Evolutionary conservation across 2,888 invertebrate genomes (phyloP), one percentile per base, ranked within the genome.

Genomic region (Helobdella robusta): DNA sequence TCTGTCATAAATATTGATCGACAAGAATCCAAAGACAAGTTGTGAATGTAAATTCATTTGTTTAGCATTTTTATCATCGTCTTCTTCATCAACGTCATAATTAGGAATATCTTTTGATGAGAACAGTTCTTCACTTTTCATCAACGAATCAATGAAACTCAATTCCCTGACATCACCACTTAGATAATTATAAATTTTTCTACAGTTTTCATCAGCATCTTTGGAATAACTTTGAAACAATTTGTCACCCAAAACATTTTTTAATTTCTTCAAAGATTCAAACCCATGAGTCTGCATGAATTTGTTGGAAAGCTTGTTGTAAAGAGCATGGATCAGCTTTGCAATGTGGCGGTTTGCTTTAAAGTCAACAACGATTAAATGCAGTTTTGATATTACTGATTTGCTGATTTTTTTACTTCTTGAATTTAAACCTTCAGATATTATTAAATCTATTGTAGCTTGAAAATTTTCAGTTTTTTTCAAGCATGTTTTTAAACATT

Each of bases 221-320:
- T 20, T 15, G 46, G 50, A 62, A 48, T 50, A 62, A 18, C 28
- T 18, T 2, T n/a, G 34, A 46, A 48, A 62, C 28, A 50, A 40
- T 4, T 46, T 34, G n/a, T 62, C 62, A 62, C 34, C 50, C 11
- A 48, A 48, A 18, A 1, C 32, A 2, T 50, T 62, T 18, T 50
- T 46, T 3, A 62, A 32, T 8, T 62, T 62, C 32, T 50, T 62
- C 30, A 62, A 20, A 20, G 62, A 30, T 6, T 46, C 28, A 18
- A 62, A 50, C 8, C 32, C 62, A 18, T 15, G 23, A 2, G 46
- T 8, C 23, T 62, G 62, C 32, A 50, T n/a, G 44, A 30, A 46
- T 48, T 62, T 62, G 62, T 62, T 62, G 34, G n/a, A 32, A 30
- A 62, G 30, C n/a, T 62, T 48, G 32, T 62, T 46, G 44, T 50